A percentile compares a stretch with the other conserved stretches of the same genome.
phyloP scores from a whole-genome alignment of 2,797 vertebrate species.

The Sciurus carolinensis region DNA sequence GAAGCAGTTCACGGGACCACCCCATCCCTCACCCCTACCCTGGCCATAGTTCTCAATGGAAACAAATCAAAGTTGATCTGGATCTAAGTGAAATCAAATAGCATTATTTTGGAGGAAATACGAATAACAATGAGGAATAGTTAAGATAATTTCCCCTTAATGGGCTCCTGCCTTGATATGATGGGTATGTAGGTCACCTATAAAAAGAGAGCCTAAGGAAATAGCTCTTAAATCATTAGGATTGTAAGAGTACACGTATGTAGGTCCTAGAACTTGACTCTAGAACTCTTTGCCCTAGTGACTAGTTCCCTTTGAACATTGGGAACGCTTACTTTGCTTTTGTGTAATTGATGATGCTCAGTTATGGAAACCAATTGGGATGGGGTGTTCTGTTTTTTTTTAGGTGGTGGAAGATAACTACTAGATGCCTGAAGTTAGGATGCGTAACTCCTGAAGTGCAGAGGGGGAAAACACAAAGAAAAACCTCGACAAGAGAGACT shows the following conservation, averaged over 20 bases:
- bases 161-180: not conserved
- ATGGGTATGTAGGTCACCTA: not conserved
- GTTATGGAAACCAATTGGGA: not conserved
- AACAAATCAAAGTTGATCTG: not conserved
- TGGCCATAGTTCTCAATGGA: not conserved
- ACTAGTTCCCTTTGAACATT: not conserved
- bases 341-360: accelerated
- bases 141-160: not conserved
- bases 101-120: not conserved
- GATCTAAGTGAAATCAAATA: not conserved
- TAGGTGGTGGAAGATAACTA: not conserved
- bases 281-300: not conserved
- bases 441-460: not conserved
- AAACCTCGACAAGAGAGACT: not conserved
- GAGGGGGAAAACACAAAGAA: not conserved
- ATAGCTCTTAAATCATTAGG: not conserved
- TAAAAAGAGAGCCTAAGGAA: not conserved
- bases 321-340: not conserved
- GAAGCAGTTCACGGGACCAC: not conserved
- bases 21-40: too few species aligned
- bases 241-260: not conserved
- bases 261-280: not conserved
- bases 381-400: too few species aligned
- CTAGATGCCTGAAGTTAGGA: not conserved
- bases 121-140: accelerated